Evolutionary conservation across 2,113 vertebrate species (phyloP), one percentile per base, ranked within the genome.

Genomic region (Entelurus aequoreus): DNA sequence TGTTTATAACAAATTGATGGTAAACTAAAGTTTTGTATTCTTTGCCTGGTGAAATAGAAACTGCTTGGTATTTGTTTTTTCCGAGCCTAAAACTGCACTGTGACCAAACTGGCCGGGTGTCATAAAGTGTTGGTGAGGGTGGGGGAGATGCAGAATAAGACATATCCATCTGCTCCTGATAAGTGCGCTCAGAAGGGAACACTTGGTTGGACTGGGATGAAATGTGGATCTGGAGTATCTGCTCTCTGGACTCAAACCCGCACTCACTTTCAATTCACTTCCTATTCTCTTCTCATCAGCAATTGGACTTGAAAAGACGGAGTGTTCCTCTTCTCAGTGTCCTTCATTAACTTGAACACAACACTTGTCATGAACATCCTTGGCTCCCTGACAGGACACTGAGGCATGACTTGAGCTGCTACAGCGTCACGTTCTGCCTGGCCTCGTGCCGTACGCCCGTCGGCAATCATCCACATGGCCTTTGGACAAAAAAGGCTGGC

Each of bases 51-150:
- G 85, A 92, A 91, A 92, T 85, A 81, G 91, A 92, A 92, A 92
- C 92, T 91, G 84, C 92, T 91, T 83, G 91, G 89, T 87, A 87
- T 93, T 91, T 57, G 87, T 86, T 90, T 83, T 87, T 80, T 84
- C 86, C 68, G 79, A 88, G 93, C 93, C 93, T 94, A 84, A 87
- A 92, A 93, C 94, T 94, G 76, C 94, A 93, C 88, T 91, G 91
- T 94, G 95, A 95, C 94, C 94, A 91, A 95, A 93, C 94, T 92
- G 83, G 86, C 88, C 90, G 88, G 90, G 90, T 92, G 91, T 93
- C 90, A 90, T 94, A 89, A 91, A 93, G 75, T 74, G 72, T 68
- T 58, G 69, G 70, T 72, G 73, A 69, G 71, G 80, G 74, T 83
- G 46, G 61, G 61, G 54, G 21, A 12, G 89, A 92, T 92, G 92